These are phyloP conservation scores for Porites australiensis DNA, from an alignment of 64 coral and sea anemone genomes.

Conservation along the genomic window DNA sequence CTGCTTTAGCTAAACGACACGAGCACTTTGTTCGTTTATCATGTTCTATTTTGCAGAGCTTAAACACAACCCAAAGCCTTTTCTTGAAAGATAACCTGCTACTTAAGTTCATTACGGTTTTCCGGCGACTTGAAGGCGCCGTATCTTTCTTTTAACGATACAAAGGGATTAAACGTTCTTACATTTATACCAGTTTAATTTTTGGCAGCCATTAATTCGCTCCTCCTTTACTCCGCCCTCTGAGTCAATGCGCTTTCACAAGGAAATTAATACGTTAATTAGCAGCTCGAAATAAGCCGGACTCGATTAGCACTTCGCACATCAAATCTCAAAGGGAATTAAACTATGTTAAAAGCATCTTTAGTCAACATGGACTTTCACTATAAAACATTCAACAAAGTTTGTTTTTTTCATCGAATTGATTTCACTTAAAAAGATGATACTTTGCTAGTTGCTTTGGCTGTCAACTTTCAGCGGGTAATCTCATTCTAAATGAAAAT, in stretches of 20 bases:
- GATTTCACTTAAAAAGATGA: not conserved
- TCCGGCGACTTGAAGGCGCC: constrained; percentile 4
- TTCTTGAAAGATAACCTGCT: not conserved
- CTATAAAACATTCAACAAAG: not conserved
- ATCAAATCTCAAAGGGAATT: constrained; percentile 43
- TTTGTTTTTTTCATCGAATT: not conserved
- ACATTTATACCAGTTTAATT: constrained; percentile 18
- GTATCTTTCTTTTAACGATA: constrained; percentile 9
- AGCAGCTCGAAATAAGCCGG: constrained; percentile 8
- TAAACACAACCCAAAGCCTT: no score
- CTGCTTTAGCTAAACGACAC: no score
- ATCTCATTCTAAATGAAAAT: not conserved
- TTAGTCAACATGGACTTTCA: not conserved
- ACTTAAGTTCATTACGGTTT: not conserved
- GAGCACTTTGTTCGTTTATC: no score
- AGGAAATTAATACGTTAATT: constrained; percentile 37
- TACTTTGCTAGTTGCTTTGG: not conserved
- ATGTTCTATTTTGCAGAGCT: no score
- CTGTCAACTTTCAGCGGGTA: not conserved
- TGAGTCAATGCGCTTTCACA: constrained; percentile 14
- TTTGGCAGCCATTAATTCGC: not conserved
- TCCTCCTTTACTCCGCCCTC: constrained; percentile 9
- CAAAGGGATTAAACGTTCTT: constrained; percentile 5
- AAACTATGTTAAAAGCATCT: constrained; percentile 19
- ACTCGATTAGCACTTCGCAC: constrained; percentile 1